Percentiles rank a stretch among this genome's conserved stretches.
These are phyloP conservation scores for Nesospiza acunhae DNA, from an alignment of 2,113 vertebrate genomes.

Conservation along the genomic window DNA sequence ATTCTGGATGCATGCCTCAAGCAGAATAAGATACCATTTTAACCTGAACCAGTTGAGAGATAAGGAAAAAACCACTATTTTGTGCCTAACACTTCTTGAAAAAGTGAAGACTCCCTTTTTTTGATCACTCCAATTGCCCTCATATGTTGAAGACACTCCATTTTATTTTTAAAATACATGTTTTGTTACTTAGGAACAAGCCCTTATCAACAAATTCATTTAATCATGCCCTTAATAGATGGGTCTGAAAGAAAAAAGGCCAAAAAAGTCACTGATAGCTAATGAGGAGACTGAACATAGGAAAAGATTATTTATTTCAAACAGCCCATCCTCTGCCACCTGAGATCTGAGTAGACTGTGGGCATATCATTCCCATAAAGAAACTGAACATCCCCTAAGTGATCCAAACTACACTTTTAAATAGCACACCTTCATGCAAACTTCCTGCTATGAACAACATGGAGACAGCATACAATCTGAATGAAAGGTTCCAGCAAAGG, in stretches of 20 bases:
- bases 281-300: neutral
- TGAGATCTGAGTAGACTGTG: neutral
- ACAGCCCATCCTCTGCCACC: neutral
- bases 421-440: neutral
- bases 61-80: accelerated
- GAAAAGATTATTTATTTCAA: neutral
- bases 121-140: neutral
- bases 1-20: neutral
- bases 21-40: neutral
- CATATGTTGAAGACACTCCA: neutral
- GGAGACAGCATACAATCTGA: neutral
- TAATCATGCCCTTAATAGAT: neutral
- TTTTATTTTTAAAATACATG: neutral
- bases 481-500: neutral
- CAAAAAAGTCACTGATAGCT: neutral
- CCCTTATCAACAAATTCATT: neutral
- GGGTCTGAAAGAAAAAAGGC: neutral
- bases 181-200: neutral
- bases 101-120: neutral
- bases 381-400: neutral
- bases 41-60: neutral
- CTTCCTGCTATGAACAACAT: neutral
- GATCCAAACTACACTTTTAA: neutral
- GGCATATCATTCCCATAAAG: neutral
- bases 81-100: neutral